phyloP scores from a whole-genome alignment of 2,888 invertebrate species.

The Phasia obesa region DNA sequence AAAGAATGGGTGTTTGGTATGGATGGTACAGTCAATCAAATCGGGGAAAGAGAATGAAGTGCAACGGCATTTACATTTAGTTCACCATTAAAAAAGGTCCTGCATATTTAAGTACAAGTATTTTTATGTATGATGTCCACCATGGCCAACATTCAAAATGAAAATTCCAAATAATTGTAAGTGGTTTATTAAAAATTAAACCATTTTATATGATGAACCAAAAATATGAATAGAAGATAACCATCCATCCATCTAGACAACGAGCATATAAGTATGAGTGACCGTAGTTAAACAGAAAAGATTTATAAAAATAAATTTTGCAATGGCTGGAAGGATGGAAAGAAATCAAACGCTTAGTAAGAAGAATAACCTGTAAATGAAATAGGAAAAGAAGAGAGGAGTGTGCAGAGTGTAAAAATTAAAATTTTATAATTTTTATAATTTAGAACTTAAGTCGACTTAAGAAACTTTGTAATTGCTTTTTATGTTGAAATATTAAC shows the following conservation, averaged over 20 bases:
- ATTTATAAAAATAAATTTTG: slow-evolving; percentile 11
- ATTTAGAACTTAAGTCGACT: too few relatives aligned
- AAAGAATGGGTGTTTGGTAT: slow-evolving; percentile 9
- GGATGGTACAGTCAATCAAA: slow-evolving; percentile 41
- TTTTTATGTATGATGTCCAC: slow-evolving; percentile 48
- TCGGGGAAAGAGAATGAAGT: slow-evolving; percentile 4
- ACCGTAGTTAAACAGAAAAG: slow-evolving; percentile 16
- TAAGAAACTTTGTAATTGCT: too few relatives aligned
- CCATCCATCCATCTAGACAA: slow-evolving; percentile 4
- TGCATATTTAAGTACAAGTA: slow-evolving; percentile 56
- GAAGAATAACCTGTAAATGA: too few relatives aligned
- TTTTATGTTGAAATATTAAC: too few relatives aligned
- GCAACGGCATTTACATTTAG: slow-evolving; percentile 7
- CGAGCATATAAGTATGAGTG: neutral
- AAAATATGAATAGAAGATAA: slow-evolving; percentile 44
- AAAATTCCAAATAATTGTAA: slow-evolving; percentile 70
- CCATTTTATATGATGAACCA: slow-evolving; percentile 61
- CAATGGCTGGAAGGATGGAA: neutral
- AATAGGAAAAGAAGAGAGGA: neutral
- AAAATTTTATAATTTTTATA: too few relatives aligned
- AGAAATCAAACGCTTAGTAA: neutral
- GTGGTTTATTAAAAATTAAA: slow-evolving; percentile 71
- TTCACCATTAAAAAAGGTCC: slow-evolving; percentile 42
- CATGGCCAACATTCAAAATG: slow-evolving; percentile 65
- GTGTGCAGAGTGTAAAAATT: too few relatives aligned